Conservation (phyloP, 2,888 invertebrate genomes). For the Eupithecia insigniata region DNA sequence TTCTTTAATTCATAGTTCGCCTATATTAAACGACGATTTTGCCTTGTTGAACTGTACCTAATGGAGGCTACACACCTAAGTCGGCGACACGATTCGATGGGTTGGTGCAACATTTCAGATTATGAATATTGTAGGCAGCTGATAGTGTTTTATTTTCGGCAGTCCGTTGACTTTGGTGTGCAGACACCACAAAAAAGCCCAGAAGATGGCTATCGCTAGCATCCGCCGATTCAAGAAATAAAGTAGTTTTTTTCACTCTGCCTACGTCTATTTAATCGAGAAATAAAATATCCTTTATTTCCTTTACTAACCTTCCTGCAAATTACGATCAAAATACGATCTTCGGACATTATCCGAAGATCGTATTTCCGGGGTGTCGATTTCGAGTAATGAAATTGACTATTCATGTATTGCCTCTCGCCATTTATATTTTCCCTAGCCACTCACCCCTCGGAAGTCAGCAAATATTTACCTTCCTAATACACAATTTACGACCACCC, state of each 20-base stretch:
- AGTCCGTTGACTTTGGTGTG: neutral
- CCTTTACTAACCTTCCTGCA: neutral
- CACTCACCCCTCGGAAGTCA: neutral
- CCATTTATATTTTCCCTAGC: neutral
- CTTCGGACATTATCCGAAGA: neutral
- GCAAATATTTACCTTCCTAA: neutral
- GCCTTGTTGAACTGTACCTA: neutral
- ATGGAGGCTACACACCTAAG: neutral
- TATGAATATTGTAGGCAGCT: neutral
- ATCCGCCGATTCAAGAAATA: neutral
- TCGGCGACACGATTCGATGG: neutral
- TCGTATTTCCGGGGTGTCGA: slow-evolving; percentile 4
- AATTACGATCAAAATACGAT: too few relatives aligned
- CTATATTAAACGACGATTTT: neutral
- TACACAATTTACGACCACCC: neutral
- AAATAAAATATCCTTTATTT: neutral
- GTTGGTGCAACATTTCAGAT: neutral
- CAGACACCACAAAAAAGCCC: neutral
- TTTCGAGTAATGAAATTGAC: neutral
- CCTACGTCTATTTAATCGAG: too few relatives aligned
- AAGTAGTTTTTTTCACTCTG: neutral
- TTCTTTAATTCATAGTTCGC: neutral
- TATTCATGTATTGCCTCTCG: neutral
- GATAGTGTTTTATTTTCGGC: too few relatives aligned
- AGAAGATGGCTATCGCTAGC: neutral